These are phyloP conservation scores for Ips typographus DNA, from an alignment of 1,140 invertebrate species.

Conservation along the genomic window DNA sequence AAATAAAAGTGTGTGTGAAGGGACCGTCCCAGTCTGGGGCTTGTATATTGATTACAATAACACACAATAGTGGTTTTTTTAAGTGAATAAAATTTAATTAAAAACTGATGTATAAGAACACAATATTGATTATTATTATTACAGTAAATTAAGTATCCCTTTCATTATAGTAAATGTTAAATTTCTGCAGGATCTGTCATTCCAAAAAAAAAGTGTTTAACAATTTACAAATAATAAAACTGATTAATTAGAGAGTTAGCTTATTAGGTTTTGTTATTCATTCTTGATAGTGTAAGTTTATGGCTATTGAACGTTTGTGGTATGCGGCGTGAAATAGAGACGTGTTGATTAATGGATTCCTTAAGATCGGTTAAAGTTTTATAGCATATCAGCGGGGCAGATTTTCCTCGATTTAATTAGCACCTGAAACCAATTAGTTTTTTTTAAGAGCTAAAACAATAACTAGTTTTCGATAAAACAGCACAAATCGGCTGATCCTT, in stretches of 20 bases:
- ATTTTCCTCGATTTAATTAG: not conserved
- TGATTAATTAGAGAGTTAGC: too few species aligned
- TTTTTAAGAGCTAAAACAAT: not conserved
- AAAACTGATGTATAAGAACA: constrained; percentile 13
- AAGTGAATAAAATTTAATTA: constrained; percentile 28
- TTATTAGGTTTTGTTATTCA: too few species aligned
- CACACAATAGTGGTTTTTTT: not conserved
- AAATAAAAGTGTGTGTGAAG: constrained; percentile 20
- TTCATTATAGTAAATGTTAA: not conserved
- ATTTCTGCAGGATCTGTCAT: not conserved
- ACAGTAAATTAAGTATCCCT: constrained; percentile 2
- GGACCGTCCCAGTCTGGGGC: constrained; percentile 10
- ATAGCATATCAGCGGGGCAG: not conserved
- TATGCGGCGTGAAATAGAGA: not conserved
- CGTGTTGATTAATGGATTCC: not conserved
- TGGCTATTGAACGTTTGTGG: too few species aligned
- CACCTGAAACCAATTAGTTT: not conserved
- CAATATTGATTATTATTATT: constrained; percentile 14
- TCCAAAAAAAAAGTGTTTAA: not conserved
- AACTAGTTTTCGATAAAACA: not conserved
- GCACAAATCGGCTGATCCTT: not conserved
- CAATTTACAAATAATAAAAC: too few species aligned
- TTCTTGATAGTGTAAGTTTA: too few species aligned
- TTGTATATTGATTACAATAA: constrained; percentile 18
- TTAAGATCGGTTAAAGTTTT: not conserved